Percentiles rank a stretch among this genome's conserved stretches.
These are phyloP conservation scores for Lasioglossum baleicum DNA, from an alignment of 1,140 invertebrate species.

Conservation along the genomic window DNA sequence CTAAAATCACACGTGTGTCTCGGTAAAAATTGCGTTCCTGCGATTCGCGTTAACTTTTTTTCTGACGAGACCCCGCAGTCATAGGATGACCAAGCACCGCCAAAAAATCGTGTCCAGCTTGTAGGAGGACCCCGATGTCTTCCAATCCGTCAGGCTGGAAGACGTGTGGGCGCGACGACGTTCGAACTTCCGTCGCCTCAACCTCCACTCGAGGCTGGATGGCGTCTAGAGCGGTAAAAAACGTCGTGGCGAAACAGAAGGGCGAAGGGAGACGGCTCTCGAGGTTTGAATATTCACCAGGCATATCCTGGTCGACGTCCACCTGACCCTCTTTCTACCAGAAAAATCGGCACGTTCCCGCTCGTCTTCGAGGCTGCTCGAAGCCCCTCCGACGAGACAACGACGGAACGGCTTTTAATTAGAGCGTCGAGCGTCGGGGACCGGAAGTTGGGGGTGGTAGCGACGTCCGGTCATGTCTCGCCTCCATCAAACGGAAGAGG, in stretches of 20 bases:
- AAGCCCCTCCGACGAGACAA: not conserved
- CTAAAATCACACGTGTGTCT: too few relatives aligned
- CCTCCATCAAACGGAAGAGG: too few relatives aligned
- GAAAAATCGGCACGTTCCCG: slow-evolving; percentile 32
- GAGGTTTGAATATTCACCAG: slow-evolving; percentile 78
- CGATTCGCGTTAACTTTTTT: too few relatives aligned
- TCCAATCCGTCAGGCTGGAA: slow-evolving; percentile 16
- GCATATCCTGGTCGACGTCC: slow-evolving; percentile 60
- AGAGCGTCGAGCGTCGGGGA: not conserved
- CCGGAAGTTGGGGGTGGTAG: not conserved
- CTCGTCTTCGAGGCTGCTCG: slow-evolving; percentile 3
- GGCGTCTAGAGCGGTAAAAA: slow-evolving; percentile 39
- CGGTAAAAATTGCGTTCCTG: too few relatives aligned
- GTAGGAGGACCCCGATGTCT: not conserved
- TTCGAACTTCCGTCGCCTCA: slow-evolving; percentile 63
- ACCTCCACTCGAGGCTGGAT: slow-evolving; percentile 61
- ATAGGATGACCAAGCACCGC: not conserved
- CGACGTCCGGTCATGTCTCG: slow-evolving; percentile 5
- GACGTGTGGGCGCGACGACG: slow-evolving; percentile 60
- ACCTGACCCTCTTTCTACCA: slow-evolving; percentile 73
- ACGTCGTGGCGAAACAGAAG: slow-evolving; percentile 31
- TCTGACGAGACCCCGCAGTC: too few relatives aligned
- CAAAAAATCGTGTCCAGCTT: too few relatives aligned
- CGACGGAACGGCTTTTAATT: slow-evolving; percentile 24
- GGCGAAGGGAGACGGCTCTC: slow-evolving; percentile 66